Evolutionary conservation across 2,888 invertebrate species (phyloP).

Genomic region (Caradrina clavipalpis): DNA sequence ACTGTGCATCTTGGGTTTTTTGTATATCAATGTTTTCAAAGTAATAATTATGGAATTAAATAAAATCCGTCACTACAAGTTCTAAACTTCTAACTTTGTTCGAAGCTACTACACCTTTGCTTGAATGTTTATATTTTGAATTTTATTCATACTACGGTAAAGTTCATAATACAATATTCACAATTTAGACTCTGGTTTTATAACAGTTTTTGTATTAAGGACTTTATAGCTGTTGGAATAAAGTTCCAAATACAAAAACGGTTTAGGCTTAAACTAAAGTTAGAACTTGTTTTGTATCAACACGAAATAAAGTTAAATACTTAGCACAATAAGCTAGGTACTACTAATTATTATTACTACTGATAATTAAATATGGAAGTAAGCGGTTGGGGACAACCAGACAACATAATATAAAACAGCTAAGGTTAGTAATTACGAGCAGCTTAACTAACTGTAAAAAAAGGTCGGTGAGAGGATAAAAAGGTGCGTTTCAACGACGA

Average conservation of each 20-base stretch:
- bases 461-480: constrained; percentile 51
- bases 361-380: constrained; percentile 14
- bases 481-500: constrained; percentile 55
- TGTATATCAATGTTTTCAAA: too few species aligned
- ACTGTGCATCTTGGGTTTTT: too few species aligned
- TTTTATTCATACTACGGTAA: neutral
- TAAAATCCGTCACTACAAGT: too few species aligned
- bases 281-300: neutral
- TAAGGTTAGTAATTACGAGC: constrained; percentile 14
- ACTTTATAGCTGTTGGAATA: neutral
- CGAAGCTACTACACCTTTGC: too few species aligned
- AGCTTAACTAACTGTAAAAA: constrained; percentile 35
- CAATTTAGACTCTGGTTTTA: neutral
- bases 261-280: neutral
- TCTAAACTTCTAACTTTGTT: too few species aligned
- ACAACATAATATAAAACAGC: constrained; percentile 21
- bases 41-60: too few species aligned
- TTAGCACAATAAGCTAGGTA: neutral
- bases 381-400: constrained; percentile 22
- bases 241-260: neutral
- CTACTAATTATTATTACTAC: neutral
- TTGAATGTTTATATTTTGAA: neutral
- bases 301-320: neutral
- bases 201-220: neutral
- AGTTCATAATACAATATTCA: neutral